These are phyloP conservation scores for Babyrousa celebensis DNA, from an alignment of 2,797 vertebrate genomes.

Conservation along the genomic window DNA sequence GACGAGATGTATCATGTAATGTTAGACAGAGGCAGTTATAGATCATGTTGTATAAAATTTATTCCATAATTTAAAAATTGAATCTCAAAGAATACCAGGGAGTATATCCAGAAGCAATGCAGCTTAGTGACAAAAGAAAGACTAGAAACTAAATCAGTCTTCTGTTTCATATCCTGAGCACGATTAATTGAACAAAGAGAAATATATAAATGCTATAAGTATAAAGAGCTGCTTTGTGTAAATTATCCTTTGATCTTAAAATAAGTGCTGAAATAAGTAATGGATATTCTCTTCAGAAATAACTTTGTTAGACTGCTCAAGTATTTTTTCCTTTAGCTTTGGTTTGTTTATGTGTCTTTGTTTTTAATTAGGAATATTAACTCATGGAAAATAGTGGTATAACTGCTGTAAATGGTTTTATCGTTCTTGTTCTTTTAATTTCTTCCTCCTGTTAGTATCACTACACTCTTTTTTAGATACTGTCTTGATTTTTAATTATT, in stretches of 20 bases:
- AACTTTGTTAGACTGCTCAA: neutral
- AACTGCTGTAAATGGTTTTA: neutral
- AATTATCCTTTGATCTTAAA: neutral
- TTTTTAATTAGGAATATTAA: neutral
- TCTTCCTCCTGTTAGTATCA: constrained; percentile 49
- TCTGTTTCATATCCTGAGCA: neutral
- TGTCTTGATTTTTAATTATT: constrained; percentile 76
- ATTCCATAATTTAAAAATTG: neutral
- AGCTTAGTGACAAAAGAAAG: neutral
- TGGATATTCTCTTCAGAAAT: neutral
- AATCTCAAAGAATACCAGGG: neutral
- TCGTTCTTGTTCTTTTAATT: constrained; percentile 58
- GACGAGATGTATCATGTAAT: neutral
- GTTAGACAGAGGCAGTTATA: neutral
- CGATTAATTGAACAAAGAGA: neutral
- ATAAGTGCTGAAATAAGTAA: neutral
- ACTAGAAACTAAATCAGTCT: neutral
- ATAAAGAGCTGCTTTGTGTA: neutral
- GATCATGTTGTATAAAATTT: neutral
- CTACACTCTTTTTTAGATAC: constrained; percentile 37
- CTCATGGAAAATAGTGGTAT: neutral
- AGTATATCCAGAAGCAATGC: neutral
- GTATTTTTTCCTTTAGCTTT: neutral
- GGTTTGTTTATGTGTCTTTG: neutral
- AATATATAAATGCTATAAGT: neutral